A percentile compares a stretch with the other conserved stretches of the same genome.
phyloP scores from a whole-genome alignment of 2,113 vertebrate genomes.

The Globicephala melas region DNA sequence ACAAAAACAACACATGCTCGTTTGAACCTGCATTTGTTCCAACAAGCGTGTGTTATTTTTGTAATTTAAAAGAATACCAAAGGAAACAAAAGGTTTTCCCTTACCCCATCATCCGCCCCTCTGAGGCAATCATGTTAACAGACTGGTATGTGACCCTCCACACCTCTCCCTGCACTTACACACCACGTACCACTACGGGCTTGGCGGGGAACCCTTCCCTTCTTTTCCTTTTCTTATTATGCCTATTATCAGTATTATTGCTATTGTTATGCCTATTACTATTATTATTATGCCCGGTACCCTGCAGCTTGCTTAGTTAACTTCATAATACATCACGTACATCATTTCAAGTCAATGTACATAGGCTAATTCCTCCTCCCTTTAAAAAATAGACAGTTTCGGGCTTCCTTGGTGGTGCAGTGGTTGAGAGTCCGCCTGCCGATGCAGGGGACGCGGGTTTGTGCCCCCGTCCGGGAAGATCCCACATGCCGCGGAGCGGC shows the following conservation, averaged over 20 bases:
- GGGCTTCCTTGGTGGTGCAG: no score
- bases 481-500: no score
- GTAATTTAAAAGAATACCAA: not conserved
- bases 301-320: not conserved
- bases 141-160: not conserved
- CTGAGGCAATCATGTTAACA: not conserved
- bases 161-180: not conserved
- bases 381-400: not conserved
- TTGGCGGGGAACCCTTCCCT: rapidly evolving
- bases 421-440: no score
- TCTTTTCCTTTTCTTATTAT: not conserved
- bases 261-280: not conserved
- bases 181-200: not conserved
- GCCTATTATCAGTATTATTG: not conserved
- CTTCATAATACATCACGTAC: not conserved
- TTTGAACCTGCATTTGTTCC: slow-evolving; percentile 13
- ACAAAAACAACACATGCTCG: not conserved
- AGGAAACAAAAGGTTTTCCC: not conserved
- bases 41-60: not conserved
- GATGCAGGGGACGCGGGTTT: no score
- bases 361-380: not conserved
- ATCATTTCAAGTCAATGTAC: not conserved
- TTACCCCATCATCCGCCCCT: not conserved
- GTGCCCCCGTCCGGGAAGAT: no score
- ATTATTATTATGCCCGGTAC: not conserved